Evolutionary conservation across 2,797 vertebrate species (phyloP), one percentile per base, ranked within the genome.

Genomic region (Cirrhinus molitorella): DNA sequence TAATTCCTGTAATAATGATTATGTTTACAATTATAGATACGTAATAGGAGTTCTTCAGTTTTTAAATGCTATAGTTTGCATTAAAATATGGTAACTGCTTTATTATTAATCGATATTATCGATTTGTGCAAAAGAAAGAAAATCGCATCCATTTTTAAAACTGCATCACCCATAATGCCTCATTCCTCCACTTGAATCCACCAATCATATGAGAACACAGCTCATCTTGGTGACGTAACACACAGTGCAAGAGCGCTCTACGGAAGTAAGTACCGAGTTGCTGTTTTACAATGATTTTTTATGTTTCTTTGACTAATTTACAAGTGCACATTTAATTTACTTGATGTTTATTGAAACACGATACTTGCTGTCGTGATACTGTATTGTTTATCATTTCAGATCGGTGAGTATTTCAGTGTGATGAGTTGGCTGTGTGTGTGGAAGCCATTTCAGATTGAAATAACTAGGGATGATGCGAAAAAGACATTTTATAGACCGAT

Each of bases 171-270:
- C 87, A 86, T 16, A 84, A 86, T 79, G 55, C 79, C 3, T 11
- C 37, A 0, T 3, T 45, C 25, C 23, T 8, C 0, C 9, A 2
- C 17, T 16, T 7, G 10, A 53, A 45, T 73, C 28, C 31, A 73
- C 94, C 93, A 95, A 95, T 95, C 92, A 92, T 9, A 86, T 11
- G 17, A 71, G 40, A 90, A 87, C 91, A 93, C 82, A 73, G 75
- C 79, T 61, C 45, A 43, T 63, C 74, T 49, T 34, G 34, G 82
- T 0, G 67, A 72, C 4, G 19, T 4, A 23, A 0, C n/a, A 28
- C 85, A 86, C 88, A 83, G 86, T 34, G 14, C 87, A 79, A 16
- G 90, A 90, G 88, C 28, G 83, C 47, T 82, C 43, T 72, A 5
- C 55, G 74, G 86, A 89, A 87, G 81, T 84, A 31, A 43, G 77